Evolutionary conservation across 2,888 invertebrate species (phyloP).

Genomic region (Sesamia inferens): DNA sequence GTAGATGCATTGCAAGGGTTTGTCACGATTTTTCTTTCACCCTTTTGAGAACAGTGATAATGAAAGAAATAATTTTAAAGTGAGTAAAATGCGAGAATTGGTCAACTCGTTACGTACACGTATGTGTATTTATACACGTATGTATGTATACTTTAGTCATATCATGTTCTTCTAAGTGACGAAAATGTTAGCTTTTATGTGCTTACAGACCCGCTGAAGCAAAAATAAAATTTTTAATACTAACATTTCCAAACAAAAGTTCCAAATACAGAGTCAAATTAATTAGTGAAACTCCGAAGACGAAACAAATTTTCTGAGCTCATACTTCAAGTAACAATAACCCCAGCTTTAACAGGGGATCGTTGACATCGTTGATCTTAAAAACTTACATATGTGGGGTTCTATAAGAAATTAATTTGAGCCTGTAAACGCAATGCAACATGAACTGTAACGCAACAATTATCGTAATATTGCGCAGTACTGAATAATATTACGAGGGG

Average conservation of each 20-base stretch:
- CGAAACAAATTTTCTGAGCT: background rate
- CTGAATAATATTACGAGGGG: no score
- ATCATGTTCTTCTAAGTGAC: background rate
- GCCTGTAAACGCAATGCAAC: background rate
- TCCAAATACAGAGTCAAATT: background rate
- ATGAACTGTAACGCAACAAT: background rate
- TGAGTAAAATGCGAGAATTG: background rate
- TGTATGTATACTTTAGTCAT: background rate
- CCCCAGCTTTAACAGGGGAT: no score
- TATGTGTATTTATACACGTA: no score
- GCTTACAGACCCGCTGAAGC: background rate
- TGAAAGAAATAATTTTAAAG: background rate
- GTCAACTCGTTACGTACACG: no score
- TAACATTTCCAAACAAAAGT: slow-evolving; percentile 3
- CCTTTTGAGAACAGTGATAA: background rate
- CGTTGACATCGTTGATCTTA: background rate
- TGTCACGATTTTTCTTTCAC: background rate
- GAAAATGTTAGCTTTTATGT: background rate
- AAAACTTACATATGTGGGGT: background rate
- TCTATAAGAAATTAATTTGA: background rate
- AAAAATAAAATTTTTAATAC: background rate
- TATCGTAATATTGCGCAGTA: background rate
- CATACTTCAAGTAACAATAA: no score
- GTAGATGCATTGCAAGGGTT: no score
- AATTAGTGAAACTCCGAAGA: background rate